phyloP scores from a whole-genome alignment of 2,113 vertebrate species.

The Leiothrix lutea region DNA sequence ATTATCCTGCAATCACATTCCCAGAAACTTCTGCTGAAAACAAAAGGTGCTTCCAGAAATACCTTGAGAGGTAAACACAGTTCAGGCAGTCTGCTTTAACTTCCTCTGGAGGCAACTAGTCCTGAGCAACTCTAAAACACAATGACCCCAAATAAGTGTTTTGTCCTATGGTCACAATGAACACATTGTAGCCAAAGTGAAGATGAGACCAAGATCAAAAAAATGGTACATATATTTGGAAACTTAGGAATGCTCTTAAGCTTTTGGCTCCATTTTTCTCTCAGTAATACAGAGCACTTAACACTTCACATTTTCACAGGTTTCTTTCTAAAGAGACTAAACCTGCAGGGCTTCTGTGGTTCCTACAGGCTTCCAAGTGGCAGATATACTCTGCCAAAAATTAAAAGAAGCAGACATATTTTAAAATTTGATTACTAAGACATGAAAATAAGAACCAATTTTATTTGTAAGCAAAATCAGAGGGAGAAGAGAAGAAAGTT shows the following conservation, averaged over 20 bases:
- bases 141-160: neutral
- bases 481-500: neutral
- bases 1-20: neutral
- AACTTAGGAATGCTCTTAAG: neutral
- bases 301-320: neutral
- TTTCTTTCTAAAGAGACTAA: neutral
- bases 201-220: neutral
- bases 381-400: neutral
- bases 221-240: neutral
- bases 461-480: neutral
- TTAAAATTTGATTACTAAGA: neutral
- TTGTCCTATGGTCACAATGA: neutral
- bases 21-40: neutral
- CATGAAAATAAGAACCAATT: neutral
- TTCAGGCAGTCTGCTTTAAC: neutral
- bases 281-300: neutral
- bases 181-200: neutral
- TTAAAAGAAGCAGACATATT: neutral
- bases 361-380: neutral
- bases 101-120: neutral
- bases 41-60: neutral
- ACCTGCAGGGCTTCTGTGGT: neutral
- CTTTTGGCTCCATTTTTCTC: neutral
- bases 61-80: neutral
- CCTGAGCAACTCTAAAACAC: neutral